phyloP scores from a whole-genome alignment of 2,113 vertebrate genomes.

The Microtus oregoni region DNA sequence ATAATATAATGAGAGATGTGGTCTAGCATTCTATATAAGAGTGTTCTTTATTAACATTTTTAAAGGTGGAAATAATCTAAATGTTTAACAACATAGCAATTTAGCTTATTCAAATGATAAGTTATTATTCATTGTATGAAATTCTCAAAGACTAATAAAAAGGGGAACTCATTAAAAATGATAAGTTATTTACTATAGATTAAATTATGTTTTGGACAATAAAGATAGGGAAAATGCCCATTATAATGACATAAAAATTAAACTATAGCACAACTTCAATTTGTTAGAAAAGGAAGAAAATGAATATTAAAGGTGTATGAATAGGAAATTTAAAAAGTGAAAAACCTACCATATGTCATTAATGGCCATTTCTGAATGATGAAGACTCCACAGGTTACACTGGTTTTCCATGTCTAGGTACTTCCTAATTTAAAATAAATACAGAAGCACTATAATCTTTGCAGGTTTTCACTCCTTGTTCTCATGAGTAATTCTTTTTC shows the following conservation, averaged over 20 bases:
- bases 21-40: neutral
- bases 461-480: neutral
- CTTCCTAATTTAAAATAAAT: conserved; percentile 41
- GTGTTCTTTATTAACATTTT: neutral
- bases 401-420: neutral
- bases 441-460: neutral
- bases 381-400: neutral
- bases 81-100: neutral
- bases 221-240: conserved; percentile 23
- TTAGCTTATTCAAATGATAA: conserved; percentile 29
- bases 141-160: no score
- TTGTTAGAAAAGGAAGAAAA: conserved; percentile 28
- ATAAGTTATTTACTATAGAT: neutral
- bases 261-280: neutral
- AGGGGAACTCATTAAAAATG: neutral
- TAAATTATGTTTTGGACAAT: conserved; percentile 30
- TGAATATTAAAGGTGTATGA: neutral
- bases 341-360: neutral
- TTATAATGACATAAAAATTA: conserved; percentile 7
- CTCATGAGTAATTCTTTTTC: neutral
- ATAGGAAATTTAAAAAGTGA: neutral
- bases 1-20: neutral
- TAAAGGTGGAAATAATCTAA: conserved; percentile 43
- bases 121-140: neutral
- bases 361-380: conserved; percentile 27